Conservation (phyloP, 2,888 invertebrate species). For the Dugesia japonica region DNA sequence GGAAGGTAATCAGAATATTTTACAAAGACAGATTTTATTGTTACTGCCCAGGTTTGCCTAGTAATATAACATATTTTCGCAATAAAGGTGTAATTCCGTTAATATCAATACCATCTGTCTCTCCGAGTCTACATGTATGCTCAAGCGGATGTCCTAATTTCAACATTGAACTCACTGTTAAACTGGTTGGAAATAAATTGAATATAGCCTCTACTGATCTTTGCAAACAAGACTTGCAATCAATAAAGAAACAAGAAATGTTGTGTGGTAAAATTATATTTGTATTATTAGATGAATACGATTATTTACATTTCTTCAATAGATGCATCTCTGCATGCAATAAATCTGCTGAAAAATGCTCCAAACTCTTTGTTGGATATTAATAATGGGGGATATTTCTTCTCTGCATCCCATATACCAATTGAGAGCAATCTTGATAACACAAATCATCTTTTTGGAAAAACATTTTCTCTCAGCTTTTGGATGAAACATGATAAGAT, state of each 20-base stretch:
- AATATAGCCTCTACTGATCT: neutral
- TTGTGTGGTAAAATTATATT: neutral
- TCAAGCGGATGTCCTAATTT: neutral
- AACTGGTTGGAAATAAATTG: neutral
- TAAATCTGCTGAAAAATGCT: neutral
- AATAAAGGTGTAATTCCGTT: neutral
- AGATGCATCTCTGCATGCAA: neutral
- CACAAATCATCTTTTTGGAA: constrained; percentile 57
- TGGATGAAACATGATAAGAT: constrained; percentile 82
- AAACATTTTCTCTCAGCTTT: constrained; percentile 72
- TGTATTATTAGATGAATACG: too few relatives aligned
- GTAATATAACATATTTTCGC: neutral
- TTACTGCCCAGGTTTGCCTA: neutral
- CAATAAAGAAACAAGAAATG: neutral
- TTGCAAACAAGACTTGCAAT: neutral
- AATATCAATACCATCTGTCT: neutral
- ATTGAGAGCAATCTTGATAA: neutral
- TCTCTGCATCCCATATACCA: neutral
- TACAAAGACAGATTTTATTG: neutral
- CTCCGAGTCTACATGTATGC: neutral
- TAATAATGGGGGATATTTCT: neutral
- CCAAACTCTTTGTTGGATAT: neutral
- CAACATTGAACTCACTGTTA: neutral
- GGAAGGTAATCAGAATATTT: neutral
- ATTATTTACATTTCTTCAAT: neutral